Evolutionary conservation across 2,113 vertebrate genomes (phyloP).

Genomic region (Neolamprologus devosi): DNA sequence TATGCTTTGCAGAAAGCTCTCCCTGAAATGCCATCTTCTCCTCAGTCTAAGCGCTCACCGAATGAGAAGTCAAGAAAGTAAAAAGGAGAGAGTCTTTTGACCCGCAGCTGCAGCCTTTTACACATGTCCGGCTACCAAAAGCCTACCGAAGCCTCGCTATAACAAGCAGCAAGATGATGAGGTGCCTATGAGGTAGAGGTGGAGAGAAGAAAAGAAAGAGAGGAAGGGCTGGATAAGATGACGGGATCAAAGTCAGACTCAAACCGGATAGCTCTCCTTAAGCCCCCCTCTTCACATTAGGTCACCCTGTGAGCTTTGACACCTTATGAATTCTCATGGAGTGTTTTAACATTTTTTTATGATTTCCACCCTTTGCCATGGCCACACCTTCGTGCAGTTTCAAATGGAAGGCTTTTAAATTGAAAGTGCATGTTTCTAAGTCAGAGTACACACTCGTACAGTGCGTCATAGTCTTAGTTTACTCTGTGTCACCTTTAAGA

Average conservation of each 20-base stretch:
- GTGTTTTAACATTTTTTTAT: background rate
- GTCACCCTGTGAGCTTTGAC: constrained; percentile 34
- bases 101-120: constrained; percentile 18
- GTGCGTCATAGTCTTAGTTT: background rate
- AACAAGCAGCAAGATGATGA: constrained; percentile 38
- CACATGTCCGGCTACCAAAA: constrained; percentile 2
- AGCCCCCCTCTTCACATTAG: constrained; percentile 1
- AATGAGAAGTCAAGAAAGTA: background rate
- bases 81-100: background rate
- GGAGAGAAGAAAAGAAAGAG: background rate
- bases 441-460: background rate
- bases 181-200: constrained; percentile 47
- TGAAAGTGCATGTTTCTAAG: background rate
- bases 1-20: constrained; percentile 45
- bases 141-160: background rate
- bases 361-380: background rate
- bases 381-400: background rate
- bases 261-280: constrained; percentile 14
- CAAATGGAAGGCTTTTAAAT: background rate
- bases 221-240: constrained; percentile 25
- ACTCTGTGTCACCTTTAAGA: background rate
- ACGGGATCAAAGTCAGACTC: constrained; percentile 27
- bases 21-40: constrained; percentile 33
- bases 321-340: constrained; percentile 38
- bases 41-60: background rate